Conservation (phyloP, 2,797 vertebrate genomes). For the Tokudaia muenninki region DNA sequence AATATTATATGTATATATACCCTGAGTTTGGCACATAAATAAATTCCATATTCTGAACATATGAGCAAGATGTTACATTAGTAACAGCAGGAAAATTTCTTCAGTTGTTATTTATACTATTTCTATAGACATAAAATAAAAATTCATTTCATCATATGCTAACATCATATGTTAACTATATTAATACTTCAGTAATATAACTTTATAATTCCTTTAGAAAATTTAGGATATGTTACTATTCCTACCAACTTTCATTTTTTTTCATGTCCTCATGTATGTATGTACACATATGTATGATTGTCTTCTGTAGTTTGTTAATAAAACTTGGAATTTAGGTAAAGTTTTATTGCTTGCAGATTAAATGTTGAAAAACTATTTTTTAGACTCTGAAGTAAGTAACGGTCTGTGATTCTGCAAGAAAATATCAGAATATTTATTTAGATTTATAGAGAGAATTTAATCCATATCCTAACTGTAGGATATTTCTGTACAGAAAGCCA, state of each 20-base stretch:
- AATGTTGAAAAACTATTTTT: constrained; percentile 56
- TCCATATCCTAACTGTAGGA: constrained; percentile 38
- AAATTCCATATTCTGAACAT: neutral
- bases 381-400: neutral
- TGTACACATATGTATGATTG: neutral
- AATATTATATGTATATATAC: neutral
- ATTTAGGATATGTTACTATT: neutral
- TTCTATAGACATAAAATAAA: neutral
- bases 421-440: neutral
- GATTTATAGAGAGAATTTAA: neutral
- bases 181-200: neutral
- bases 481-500: neutral
- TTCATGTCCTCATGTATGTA: neutral
- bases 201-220: neutral
- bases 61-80: neutral
- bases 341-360: neutral
- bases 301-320: neutral
- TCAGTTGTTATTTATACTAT: neutral
- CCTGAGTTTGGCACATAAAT: neutral
- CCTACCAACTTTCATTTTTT: neutral
- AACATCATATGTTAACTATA: neutral
- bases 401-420: neutral
- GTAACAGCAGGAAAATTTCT: neutral
- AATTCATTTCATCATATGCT: neutral
- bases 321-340: neutral